Evolutionary conservation across 2,888 invertebrate genomes (phyloP).

Genomic region (Oscheius myriophilus): DNA sequence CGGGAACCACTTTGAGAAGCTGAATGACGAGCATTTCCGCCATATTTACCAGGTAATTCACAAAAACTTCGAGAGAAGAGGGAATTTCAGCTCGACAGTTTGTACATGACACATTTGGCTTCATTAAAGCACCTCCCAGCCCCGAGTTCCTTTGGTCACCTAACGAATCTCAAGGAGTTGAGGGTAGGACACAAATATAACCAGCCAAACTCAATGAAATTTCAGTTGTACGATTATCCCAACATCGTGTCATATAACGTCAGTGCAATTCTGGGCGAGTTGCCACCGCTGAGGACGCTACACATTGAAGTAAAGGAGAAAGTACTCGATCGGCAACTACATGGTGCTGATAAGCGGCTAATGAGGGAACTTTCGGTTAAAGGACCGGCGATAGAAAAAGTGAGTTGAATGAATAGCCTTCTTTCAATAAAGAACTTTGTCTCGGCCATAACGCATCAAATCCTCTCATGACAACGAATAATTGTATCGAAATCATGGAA

Average conservation of each 20-base stretch:
- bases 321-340: constrained; percentile 51
- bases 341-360: constrained; percentile 55
- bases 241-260: constrained; percentile 52
- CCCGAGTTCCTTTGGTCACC: constrained; percentile 44
- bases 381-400: constrained; percentile 53
- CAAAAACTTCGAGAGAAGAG: background rate
- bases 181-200: constrained; percentile 31
- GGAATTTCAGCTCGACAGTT: constrained; percentile 54
- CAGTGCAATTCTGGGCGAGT: constrained; percentile 46
- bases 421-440: background rate
- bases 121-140: constrained; percentile 55
- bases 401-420: constrained; percentile 21
- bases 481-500: too few relatives aligned
- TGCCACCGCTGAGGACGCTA: constrained; percentile 62
- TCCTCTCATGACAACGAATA: too few relatives aligned
- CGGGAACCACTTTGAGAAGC: constrained; percentile 53
- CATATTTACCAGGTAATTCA: constrained; percentile 49
- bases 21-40: constrained; percentile 55
- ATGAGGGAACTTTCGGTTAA: constrained; percentile 56
- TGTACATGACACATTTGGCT: constrained; percentile 59
- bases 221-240: constrained; percentile 57
- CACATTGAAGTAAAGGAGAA: constrained; percentile 59
- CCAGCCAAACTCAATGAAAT: background rate
- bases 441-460: too few relatives aligned
- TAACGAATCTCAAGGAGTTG: constrained; percentile 56